phyloP scores from a whole-genome alignment of 35 echinoderm and acorn worm genomes.

The Ophiothrix spiculata region DNA sequence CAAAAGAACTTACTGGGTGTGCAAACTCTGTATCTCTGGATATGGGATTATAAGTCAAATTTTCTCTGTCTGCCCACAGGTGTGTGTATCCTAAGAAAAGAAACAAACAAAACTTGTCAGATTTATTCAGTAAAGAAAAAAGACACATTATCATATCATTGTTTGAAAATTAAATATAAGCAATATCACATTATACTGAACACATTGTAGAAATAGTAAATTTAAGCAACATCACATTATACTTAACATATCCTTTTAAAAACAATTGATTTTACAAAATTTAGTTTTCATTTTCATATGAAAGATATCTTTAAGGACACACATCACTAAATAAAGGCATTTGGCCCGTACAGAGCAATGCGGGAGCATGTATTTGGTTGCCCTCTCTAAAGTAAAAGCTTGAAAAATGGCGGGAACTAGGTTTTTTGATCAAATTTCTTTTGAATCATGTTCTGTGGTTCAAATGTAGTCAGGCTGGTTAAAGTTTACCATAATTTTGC shows the following conservation, averaged over 20 bases:
- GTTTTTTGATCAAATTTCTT: no score
- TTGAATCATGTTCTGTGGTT: no score
- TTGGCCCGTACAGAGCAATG: no score
- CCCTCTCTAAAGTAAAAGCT: no score
- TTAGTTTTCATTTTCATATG: no score
- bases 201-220: background rate
- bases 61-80: slow-evolving; percentile 72
- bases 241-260: background rate
- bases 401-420: no score
- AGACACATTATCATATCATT: background rate
- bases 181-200: background rate
- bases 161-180: background rate
- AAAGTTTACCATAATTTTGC: no score
- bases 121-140: background rate
- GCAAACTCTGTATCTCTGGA: slow-evolving; percentile 92
- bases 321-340: no score
- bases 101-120: background rate
- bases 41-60: slow-evolving; percentile 63
- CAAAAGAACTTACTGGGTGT: slow-evolving; percentile 53
- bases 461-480: no score
- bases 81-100: slow-evolving; percentile 66
- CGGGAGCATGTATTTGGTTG: no score
- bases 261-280: background rate
- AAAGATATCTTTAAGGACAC: no score
- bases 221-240: background rate